Percentiles rank a stretch among this genome's conserved stretches.
phyloP scores from a whole-genome alignment of 2,888 invertebrate genomes.

The Cyclophora albipunctata region DNA sequence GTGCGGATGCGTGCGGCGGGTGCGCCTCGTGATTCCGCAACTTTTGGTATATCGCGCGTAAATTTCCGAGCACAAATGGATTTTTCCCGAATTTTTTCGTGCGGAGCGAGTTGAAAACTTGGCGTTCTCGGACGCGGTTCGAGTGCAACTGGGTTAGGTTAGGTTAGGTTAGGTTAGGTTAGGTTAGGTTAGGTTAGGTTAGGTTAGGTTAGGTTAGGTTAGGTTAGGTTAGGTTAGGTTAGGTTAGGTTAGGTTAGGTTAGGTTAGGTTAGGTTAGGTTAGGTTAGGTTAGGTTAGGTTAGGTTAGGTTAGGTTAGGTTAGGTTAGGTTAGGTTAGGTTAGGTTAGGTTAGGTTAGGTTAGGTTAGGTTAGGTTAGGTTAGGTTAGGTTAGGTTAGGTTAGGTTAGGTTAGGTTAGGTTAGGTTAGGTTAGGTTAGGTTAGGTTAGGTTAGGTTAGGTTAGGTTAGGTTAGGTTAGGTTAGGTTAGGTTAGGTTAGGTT shows the following conservation, averaged over 20 bases:
- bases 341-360: conserved; percentile 9
- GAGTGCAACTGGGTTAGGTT: too few relatives aligned
- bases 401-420: conserved; percentile 11
- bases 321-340: conserved; percentile 10
- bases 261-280: conserved; percentile 9
- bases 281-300: conserved; percentile 9
- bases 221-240: conserved; percentile 11
- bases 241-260: conserved; percentile 10
- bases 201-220: conserved; percentile 5
- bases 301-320: conserved; percentile 10
- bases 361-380: conserved; percentile 9
- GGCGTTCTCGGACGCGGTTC: too few relatives aligned
- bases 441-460: conserved; percentile 10
- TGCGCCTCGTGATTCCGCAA: too few relatives aligned
- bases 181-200: conserved; percentile 11
- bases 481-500: conserved; percentile 8
- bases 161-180: too few relatives aligned
- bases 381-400: conserved; percentile 10
- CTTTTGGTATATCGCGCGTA: too few relatives aligned
- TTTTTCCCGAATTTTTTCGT: too few relatives aligned
- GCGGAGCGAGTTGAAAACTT: too few relatives aligned
- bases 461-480: conserved; percentile 9
- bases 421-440: conserved; percentile 11
- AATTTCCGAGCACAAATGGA: too few relatives aligned
- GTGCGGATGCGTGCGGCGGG: too few relatives aligned